Base-by-base conservation (phyloP, 2,113 vertebrate genomes). In the Sinosuthora webbiana region DNA sequence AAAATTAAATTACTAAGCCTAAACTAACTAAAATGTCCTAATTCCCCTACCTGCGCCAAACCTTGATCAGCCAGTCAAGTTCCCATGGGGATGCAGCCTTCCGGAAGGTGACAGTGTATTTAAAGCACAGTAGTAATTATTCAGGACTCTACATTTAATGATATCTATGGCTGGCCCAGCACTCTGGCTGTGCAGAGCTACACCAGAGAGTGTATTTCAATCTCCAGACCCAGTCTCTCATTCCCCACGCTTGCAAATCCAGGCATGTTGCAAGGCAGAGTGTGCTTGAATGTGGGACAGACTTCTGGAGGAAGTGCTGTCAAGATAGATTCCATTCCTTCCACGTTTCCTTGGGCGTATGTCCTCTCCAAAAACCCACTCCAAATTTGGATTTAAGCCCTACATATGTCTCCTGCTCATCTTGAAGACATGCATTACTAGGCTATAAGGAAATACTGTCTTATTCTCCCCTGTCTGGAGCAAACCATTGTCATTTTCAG, bases 1-100 rank as follows among this genome's bases (percentile, higher is more conserved):
- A 94, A 92, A 95, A 97, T 97, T 96, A 96, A 97, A 95, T 96
- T 96, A 95, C 96, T 97, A 97, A 97, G 94, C 96, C 96, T 97
- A 96, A 97, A 97, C 96, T 95, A 97, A 97, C 95, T 96, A 77
- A 95, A 97, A 96, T 90, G 78, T 95, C 94, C 96, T 96, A 95
- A 96, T 97, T 96, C 96, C 94, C 86, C 24, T 94, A 89, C 85
- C 92, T 79, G 53, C 10, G 22, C 93, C 96, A 95, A 95, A 95
- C 82, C 87, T 90, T 83, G 80, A 93, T 94, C 94, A 90, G 85
- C 33, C 78, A 92, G 86, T 39, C 62, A 74, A 93, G 67, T 69
- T 87, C 94, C 75, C 76, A 25, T n/a, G 93, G 59, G 93, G 75
- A 69, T 52, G 25, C 68, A 95, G 86, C 64, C 91, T 91, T 96